Evolutionary conservation across 2,888 invertebrate species (phyloP).

Genomic region (Drosophila histrio): DNA sequence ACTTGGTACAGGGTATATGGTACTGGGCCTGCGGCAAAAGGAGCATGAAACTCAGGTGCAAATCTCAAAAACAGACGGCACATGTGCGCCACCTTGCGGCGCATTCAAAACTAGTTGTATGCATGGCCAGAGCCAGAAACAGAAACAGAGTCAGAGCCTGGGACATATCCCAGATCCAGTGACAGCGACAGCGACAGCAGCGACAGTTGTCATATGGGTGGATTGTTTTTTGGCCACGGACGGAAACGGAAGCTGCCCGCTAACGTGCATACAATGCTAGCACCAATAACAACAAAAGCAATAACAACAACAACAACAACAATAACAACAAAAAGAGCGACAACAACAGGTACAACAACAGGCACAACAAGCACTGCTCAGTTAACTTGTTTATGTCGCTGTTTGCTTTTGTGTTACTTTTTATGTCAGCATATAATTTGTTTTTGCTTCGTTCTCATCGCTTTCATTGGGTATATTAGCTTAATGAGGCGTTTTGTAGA

Average conservation of each 20-base stretch:
- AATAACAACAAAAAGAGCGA: slow-evolving; percentile 17
- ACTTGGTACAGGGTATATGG: not conserved
- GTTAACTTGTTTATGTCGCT: slow-evolving; percentile 75
- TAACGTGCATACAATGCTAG: slow-evolving; percentile 56
- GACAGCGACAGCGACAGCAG: slow-evolving; percentile 42
- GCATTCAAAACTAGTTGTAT: slow-evolving; percentile 53
- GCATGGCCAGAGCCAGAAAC: slow-evolving; percentile 38
- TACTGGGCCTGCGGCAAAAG: slow-evolving; percentile 19
- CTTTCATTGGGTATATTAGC: slow-evolving; percentile 19
- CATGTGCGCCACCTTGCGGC: slow-evolving; percentile 69
- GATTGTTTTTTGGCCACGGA: slow-evolving; percentile 64
- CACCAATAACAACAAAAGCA: slow-evolving; percentile 30
- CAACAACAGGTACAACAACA: slow-evolving; percentile 24
- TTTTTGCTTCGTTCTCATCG: slow-evolving; percentile 10
- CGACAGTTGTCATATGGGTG: slow-evolving; percentile 77
- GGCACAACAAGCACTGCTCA: slow-evolving; percentile 41
- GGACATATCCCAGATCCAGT: slow-evolving; percentile 28
- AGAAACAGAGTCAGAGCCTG: slow-evolving; percentile 24
- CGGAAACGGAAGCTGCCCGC: slow-evolving; percentile 75
- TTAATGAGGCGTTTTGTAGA: not conserved
- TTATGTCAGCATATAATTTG: slow-evolving; percentile 60
- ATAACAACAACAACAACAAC: slow-evolving; percentile 21
- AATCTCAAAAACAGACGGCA: slow-evolving; percentile 62
- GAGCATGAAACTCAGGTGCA: slow-evolving; percentile 44
- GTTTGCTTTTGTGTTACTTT: slow-evolving; percentile 66